A percentile compares a stretch with the other conserved stretches of the same genome.
phyloP scores from a whole-genome alignment of 1,140 invertebrate species.

The Panagrolaimus sp. region DNA sequence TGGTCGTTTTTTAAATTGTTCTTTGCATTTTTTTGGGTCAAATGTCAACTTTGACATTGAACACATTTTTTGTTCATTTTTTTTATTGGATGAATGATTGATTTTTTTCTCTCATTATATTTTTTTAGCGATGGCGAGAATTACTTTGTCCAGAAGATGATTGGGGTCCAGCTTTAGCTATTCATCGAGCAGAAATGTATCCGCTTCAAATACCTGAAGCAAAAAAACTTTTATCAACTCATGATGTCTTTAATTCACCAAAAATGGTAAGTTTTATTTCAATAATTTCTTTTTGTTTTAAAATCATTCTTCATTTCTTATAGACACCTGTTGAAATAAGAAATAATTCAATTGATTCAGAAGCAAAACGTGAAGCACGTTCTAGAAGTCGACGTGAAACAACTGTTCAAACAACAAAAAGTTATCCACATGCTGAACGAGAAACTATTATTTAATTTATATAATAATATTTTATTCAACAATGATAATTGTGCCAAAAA shows the following conservation, averaged over 20 bases:
- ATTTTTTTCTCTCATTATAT: not conserved
- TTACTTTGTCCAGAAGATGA: conserved; percentile 55
- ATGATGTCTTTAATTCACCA: not conserved
- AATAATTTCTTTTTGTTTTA: not conserved
- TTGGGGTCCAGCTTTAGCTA: conserved; percentile 54
- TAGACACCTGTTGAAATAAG: too few relatives aligned
- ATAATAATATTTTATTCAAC: conserved; percentile 20
- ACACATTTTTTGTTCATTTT: too few relatives aligned
- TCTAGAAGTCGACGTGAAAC: not conserved
- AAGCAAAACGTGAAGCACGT: not conserved
- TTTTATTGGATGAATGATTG: too few relatives aligned
- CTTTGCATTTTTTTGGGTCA: not conserved
- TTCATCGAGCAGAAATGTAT: conserved; percentile 54
- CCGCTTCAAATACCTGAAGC: conserved; percentile 57
- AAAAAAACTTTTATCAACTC: conserved; percentile 10
- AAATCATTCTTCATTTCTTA: too few relatives aligned
- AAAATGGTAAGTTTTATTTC: not conserved
- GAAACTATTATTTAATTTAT: conserved; percentile 50
- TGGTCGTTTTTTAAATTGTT: conserved; percentile 6
- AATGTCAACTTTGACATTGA: not conserved
- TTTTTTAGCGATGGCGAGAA: conserved; percentile 39
- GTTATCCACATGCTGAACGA: conserved; percentile 25
- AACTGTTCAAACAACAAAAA: not conserved
- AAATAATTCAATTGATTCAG: not conserved
- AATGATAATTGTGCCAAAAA: not conserved